These are phyloP conservation scores for Pampusana beccarii DNA, from an alignment of 2,113 vertebrate species.

Conservation along the genomic window DNA sequence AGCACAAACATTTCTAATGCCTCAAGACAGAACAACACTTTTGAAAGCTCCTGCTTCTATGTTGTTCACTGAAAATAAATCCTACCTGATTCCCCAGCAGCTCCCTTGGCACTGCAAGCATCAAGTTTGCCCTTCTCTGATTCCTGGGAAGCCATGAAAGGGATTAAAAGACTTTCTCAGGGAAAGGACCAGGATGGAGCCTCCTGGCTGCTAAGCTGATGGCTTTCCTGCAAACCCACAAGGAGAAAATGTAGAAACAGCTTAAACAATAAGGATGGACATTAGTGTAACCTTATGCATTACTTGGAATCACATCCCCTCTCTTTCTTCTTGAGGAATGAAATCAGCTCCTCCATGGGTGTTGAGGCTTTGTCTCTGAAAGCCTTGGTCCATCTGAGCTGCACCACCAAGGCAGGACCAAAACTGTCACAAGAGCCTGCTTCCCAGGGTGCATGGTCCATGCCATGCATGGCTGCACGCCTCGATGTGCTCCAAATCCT, in stretches of 20 bases:
- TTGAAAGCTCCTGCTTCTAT: background rate
- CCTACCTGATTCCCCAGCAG: background rate
- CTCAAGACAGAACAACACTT: background rate
- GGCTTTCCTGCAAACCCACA: background rate
- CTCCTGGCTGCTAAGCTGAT: background rate
- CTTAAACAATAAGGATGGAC: background rate
- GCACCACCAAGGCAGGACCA: background rate
- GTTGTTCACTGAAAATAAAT: background rate
- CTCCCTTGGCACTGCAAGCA: background rate
- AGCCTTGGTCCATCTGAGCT: background rate
- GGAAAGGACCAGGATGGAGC: background rate
- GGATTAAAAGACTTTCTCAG: background rate
- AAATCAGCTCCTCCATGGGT: background rate
- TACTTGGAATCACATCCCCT: background rate
- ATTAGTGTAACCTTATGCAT: background rate
- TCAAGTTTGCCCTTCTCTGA: background rate
- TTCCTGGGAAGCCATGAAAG: background rate
- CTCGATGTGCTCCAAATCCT: background rate
- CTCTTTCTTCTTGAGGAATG: background rate
- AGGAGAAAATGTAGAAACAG: background rate
- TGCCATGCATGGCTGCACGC: fast-evolving
- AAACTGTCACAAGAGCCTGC: background rate
- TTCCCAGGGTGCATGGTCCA: background rate
- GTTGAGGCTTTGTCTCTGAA: background rate
- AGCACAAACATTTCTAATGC: background rate